Base-by-base conservation (phyloP, 2,797 vertebrate species). In the Thripadectes ignobilis region DNA sequence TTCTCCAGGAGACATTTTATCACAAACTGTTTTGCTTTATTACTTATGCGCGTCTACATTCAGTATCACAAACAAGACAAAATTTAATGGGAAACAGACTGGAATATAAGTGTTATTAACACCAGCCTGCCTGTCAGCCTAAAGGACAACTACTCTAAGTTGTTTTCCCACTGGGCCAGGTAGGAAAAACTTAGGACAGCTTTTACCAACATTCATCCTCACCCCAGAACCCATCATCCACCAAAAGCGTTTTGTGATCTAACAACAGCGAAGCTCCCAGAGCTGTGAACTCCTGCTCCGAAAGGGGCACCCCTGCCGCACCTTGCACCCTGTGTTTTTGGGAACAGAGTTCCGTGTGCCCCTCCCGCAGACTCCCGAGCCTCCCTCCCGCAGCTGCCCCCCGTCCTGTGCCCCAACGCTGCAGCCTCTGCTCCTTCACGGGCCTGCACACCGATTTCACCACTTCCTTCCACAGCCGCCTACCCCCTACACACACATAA, bases 311-410 rank as follows among this genome's bases (percentile, higher is more conserved):
- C 41, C 12, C 61, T 63, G 29, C 24, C 4, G 0, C 29, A 13
- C 13, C 7, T 2, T 1, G 36, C 38, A 3, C 1, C 9, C 43
- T 20, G 1, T 8, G 10, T 39, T 46, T 77, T 30, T 5, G 22
- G 48, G 38, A 36, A 6, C 1, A 5, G 1, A 27, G 34, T 0
- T 27, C 45, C 2, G 1, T 0, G 9, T 10, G 2, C 23, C 23
- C 16, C 10, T 10, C 4, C 57, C 6, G 38, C 43, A 9, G 13
- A 7, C 21, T 23, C 3, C 1, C 13, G 9, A 20, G 3, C 15
- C n/a, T n/a, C 15, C 13, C 36, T 16, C 2, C 26, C 19, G 15
- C 34, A 13, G 49, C 4, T 12, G 48, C 4, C 15, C 39, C 10
- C 51, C 0, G 4, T 2, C 3, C 1, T 10, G 20, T 43, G 41